Base-by-base conservation (phyloP, 2,888 invertebrate genomes). In the Leptura quadrifasciata region DNA sequence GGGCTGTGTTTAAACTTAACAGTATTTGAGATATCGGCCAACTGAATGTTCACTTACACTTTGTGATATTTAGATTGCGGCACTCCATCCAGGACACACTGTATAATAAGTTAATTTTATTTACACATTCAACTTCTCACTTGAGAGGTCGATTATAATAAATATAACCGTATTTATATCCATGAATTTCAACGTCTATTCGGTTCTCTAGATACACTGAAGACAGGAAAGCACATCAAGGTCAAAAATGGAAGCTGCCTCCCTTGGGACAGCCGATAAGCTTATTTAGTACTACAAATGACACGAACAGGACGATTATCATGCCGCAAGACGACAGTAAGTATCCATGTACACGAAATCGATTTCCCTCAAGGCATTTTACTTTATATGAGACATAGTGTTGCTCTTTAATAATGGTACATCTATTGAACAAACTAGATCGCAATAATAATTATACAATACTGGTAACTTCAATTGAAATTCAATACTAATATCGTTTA, bases 161-260 rank as follows among this genome's bases (percentile, higher is more conserved):
- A 8, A 31, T 31, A 31, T 31, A 0, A 2, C 39, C 39, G 10
- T 39, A 6, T 39, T n/a, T n/a, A 15, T 47, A 47, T 47, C 15
- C n/a, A 47, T n/a, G 15, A 47, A 6, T 47, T 55, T 52, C 35
- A 31, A 54, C 15, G 24, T 31, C 52, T 70, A n/a, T 21, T 52
- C 24, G 24, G n/a, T 60, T 31, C 24, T 75, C 27, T 71, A 87
- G 88, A 74, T 92, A 93, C 83, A 92, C 92, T 84, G 91, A 91
- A 82, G 93, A 93, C 83, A 89, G 91, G 76, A 91, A 90, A 84
- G 90, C 90, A 39, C 91, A 92, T 85, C 90, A 91, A 15, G 92
- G 92, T 9, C 93, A 93, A 84, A 94, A 93, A 88, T 94, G 94
- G 94, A 94, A 93, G 84, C 87, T 94, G 75, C 93, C 94, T 35